Evolutionary conservation across 2,888 invertebrate species (phyloP), one percentile per base, ranked within the genome.

Genomic region (Lasioglossum malachurum): DNA sequence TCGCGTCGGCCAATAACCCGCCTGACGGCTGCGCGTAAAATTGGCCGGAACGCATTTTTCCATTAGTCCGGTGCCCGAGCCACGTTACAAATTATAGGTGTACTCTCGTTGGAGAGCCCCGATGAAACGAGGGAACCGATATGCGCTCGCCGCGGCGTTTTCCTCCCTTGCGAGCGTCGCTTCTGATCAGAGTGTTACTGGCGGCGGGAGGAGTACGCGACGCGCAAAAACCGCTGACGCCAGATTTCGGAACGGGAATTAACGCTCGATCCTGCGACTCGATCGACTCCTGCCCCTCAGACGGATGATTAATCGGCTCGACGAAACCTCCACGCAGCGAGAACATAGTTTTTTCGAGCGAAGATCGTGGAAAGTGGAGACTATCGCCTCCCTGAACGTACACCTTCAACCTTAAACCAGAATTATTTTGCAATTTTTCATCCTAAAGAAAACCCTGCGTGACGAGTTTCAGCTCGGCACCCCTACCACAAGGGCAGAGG

Each of bases 21-120:
- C 83, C 90, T 90, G 92, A 92, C 91, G 91, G 90, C 91, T 90
- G 91, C 88, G 91, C 91, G 90, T 93, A 92, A 94, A 94, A 94
- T 94, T 94, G 92, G 91, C 92, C 92, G 91, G 88, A 92, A 93
- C 93, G 92, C 92, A 93, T 93, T 94, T 94, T 94, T 94, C 93
- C 94, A 94, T 94, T 94, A 94, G 92, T 92, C 91, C 90, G 88
- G 91, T 93, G 92, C 90, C 92, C 91, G 89, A 89, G 91, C 91
- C 90, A 91, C 91, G 91, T 92, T 92, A 93, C 92, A 94, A 94
- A 94, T 94, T 94, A 94, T 93, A 94, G 93, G 94, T 93, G 90
- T 92, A 88, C 91, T 89, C 87, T 91, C 90, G 91, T 91, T 91
- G 91, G 84, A 90, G 91, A 89, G 87, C 77, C 78, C 82, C 89